Conservation (phyloP, 2,113 vertebrate species). For the Natator depressus region DNA sequence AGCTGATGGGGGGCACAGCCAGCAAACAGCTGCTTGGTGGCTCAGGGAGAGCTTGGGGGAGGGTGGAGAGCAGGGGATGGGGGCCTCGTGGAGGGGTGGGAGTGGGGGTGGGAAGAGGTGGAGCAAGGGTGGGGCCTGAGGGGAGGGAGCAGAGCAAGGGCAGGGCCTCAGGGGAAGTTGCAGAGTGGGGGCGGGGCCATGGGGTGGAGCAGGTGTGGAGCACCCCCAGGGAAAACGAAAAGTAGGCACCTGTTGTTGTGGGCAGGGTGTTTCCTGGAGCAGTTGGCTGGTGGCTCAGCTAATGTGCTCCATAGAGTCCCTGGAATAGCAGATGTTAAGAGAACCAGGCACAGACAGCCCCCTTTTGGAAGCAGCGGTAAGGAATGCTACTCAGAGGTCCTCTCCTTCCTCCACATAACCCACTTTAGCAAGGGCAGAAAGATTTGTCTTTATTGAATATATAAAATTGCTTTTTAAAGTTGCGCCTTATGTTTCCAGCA, state of each 20-base stretch:
- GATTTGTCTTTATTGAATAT: not conserved
- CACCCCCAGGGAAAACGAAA: no score
- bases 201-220: no score
- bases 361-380: not conserved
- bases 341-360: not conserved
- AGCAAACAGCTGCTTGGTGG: no score
- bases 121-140: no score
- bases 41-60: no score
- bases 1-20: no score
- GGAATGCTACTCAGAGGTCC: not conserved
- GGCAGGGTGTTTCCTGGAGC: fast-evolving
- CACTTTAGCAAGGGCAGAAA: fast-evolving
- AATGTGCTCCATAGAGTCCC: not conserved
- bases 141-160: no score
- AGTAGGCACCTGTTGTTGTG: no score
- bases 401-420: fast-evolving
- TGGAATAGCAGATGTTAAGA: not conserved
- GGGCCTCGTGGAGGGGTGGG: no score
- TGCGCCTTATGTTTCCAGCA: not conserved
- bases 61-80: no score
- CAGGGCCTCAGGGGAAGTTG: not conserved
- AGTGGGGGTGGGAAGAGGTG: no score
- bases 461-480: not conserved
- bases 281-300: not conserved
- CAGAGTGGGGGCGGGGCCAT: no score